Evolutionary conservation across 2,888 invertebrate species (phyloP).

Genomic region (Xestobium rufovillosum): DNA sequence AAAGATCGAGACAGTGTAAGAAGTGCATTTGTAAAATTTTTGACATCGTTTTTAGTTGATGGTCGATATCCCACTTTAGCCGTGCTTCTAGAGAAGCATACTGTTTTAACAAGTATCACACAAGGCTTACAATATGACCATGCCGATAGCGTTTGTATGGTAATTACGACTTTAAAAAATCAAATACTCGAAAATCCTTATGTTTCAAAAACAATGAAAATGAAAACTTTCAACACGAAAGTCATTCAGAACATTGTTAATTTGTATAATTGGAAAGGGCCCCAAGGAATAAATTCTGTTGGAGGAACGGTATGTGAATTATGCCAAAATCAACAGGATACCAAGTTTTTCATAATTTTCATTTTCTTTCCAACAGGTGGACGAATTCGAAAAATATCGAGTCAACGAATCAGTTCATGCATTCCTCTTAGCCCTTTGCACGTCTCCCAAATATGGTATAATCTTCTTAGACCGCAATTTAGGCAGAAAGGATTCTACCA

Average conservation of each 20-base stretch:
- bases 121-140: conserved; percentile 61
- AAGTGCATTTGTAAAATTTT: conserved; percentile 65
- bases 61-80: conserved; percentile 60
- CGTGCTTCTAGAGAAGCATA: conserved; percentile 62
- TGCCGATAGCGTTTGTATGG: conserved; percentile 56
- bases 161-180: conserved; percentile 59
- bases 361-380: too few relatives aligned
- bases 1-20: conserved; percentile 60
- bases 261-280: conserved; percentile 70
- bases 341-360: too few relatives aligned
- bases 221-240: conserved; percentile 61
- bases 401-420: conserved; percentile 56
- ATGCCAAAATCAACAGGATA: conserved; percentile 2
- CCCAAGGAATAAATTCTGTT: conserved; percentile 44
- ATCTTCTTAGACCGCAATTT: conserved; percentile 67
- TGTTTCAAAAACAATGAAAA: conserved; percentile 65
- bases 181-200: conserved; percentile 57
- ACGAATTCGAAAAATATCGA: conserved; percentile 43
- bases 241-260: conserved; percentile 60
- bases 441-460: conserved; percentile 69
- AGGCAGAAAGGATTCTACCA: conserved; percentile 44
- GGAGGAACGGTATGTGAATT: conserved; percentile 20
- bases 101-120: conserved; percentile 54
- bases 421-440: conserved; percentile 65
- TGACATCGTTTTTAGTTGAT: conserved; percentile 68